Conservation (phyloP, 2,797 vertebrate species). For the Notolepis coatsorum region DNA sequence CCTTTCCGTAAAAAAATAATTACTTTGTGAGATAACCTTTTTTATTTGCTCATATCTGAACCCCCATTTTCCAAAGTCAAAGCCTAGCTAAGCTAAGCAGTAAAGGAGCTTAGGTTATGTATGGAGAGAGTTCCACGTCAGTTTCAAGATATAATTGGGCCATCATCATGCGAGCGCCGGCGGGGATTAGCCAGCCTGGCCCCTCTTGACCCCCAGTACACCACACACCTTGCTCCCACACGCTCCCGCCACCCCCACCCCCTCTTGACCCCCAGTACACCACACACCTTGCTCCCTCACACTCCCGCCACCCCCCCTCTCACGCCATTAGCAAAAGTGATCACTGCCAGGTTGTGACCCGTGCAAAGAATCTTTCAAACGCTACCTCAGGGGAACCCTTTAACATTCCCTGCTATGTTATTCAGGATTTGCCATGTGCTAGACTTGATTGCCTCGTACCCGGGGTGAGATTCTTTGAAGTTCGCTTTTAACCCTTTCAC, state of each 20-base stretch:
- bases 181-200: slow-evolving; percentile 50
- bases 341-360: neutral
- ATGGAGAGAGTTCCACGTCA: slow-evolving; percentile 19
- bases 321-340: slow-evolving; percentile 7
- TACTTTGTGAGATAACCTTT: neutral
- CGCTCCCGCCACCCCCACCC: slow-evolving; percentile 8
- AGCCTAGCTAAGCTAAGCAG: slow-evolving; percentile 21
- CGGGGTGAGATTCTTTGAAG: neutral
- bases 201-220: slow-evolving; percentile 45
- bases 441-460: slow-evolving; percentile 8
- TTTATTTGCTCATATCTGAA: neutral
- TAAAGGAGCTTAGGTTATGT: slow-evolving; percentile 32
- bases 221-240: slow-evolving; percentile 27
- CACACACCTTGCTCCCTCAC: slow-evolving; percentile 22
- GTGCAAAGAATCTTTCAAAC: neutral
- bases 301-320: slow-evolving; percentile 22
- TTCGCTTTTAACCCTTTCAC: too few species aligned
- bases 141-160: slow-evolving; percentile 46
- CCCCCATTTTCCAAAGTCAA: neutral
- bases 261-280: slow-evolving; percentile 47
- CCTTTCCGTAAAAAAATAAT: neutral
- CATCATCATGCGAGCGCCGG: slow-evolving; percentile 49
- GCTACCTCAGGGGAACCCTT: slow-evolving; percentile 5
- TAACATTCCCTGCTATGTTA: neutral
- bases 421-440: slow-evolving; percentile 6